These are phyloP conservation scores for Butorides virescens DNA, from an alignment of 2,113 vertebrate genomes.

Conservation along the genomic window DNA sequence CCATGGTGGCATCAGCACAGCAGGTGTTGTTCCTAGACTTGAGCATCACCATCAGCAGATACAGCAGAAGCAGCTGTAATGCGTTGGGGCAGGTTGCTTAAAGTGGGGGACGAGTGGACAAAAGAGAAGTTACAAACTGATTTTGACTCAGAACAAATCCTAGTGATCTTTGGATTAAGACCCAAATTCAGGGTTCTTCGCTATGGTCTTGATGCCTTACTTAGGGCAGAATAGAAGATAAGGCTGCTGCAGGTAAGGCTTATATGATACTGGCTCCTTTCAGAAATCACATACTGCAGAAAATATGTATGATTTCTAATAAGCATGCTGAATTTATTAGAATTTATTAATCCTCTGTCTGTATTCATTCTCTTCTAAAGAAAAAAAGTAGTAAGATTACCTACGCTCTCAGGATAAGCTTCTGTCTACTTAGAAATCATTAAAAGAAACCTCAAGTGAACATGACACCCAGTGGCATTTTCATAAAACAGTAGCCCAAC, in stretches of 20 bases:
- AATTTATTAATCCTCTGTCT: background rate
- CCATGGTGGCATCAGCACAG: background rate
- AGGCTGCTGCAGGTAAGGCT: background rate
- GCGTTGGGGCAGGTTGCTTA: background rate
- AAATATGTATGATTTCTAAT: background rate
- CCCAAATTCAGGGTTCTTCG: background rate
- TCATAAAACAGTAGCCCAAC: background rate
- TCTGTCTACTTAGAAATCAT: background rate
- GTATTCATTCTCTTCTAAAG: background rate
- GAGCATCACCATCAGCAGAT: background rate
- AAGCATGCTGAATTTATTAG: background rate
- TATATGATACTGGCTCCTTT: background rate
- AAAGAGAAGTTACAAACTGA: background rate
- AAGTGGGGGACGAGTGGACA: background rate
- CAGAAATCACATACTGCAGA: background rate
- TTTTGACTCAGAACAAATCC: background rate
- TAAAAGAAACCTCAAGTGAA: background rate
- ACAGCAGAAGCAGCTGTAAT: background rate
- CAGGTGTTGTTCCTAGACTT: background rate
- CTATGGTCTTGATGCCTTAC: background rate
- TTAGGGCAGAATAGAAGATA: background rate
- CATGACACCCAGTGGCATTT: background rate
- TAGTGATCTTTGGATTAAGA: background rate
- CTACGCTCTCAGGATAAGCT: background rate
- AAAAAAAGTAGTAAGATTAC: background rate